phyloP scores from a whole-genome alignment of 2,888 invertebrate species.

The Troilus luridus region DNA sequence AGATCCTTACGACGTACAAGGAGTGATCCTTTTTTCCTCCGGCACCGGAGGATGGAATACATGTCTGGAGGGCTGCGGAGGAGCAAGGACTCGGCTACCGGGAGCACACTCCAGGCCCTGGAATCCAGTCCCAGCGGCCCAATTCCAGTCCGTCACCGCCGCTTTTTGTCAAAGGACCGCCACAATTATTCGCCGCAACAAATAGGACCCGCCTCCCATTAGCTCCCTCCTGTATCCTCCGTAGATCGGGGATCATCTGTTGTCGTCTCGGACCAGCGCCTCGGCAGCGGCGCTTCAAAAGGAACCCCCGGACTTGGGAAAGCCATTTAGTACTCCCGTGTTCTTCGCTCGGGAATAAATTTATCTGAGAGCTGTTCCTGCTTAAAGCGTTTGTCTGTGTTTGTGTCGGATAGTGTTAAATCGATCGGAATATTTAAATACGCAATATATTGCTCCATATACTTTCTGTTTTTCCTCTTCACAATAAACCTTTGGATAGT shows the following conservation, averaged over 20 bases:
- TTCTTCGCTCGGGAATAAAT: conserved; percentile 5
- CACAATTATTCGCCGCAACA: conserved; percentile 21
- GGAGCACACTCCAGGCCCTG: background rate
- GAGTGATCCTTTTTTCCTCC: background rate
- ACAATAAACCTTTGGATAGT: too few relatives aligned
- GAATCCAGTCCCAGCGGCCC: conserved; percentile 46
- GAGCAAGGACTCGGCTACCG: conserved; percentile 9
- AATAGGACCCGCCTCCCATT: background rate
- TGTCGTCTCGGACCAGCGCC: background rate
- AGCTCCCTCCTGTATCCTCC: background rate
- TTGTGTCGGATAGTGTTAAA: background rate
- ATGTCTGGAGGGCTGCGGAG: background rate
- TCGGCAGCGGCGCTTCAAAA: conserved; percentile 9
- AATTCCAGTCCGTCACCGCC: conserved; percentile 42
- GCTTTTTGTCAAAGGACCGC: conserved; percentile 54
- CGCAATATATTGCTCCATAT: background rate
- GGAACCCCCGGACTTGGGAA: background rate
- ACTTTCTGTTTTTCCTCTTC: background rate
- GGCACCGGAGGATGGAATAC: background rate
- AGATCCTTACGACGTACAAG: conserved; percentile 15
- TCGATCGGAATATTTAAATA: conserved; percentile 28
- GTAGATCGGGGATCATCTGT: conserved; percentile 33
- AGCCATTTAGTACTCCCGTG: conserved; percentile 15
- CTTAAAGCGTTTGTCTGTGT: background rate
- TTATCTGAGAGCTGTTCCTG: background rate